Conservation (phyloP, 2,888 invertebrate genomes). For the Drosophila affinis region DNA sequence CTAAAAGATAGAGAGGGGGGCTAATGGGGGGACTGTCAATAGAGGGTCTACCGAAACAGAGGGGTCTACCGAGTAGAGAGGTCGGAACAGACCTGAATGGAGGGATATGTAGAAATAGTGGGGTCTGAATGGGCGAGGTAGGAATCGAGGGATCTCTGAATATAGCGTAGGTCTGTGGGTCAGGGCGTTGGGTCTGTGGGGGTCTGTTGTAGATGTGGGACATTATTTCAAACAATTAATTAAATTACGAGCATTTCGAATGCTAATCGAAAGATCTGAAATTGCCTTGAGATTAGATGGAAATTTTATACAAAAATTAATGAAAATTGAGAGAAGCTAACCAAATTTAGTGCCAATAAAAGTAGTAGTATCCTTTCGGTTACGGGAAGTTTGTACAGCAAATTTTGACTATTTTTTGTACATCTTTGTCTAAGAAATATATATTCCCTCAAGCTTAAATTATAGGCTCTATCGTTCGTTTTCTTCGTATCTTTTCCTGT, state of each 20-base stretch:
- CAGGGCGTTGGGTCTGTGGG: not conserved
- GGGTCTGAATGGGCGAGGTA: not conserved
- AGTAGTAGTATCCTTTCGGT: no score
- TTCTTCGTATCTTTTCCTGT: not conserved
- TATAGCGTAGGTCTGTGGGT: not conserved
- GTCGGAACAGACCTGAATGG: not conserved
- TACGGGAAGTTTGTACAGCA: no score
- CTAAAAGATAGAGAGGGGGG: constrained; percentile 17
- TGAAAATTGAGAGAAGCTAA: not conserved
- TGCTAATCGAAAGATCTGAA: constrained; percentile 10
- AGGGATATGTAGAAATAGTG: not conserved
- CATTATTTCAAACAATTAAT: constrained; percentile 1
- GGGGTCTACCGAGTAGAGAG: not conserved
- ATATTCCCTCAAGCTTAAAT: no score
- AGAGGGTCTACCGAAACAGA: not conserved
- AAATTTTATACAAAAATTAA: not conserved
- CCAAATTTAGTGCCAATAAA: no score
- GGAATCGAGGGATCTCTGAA: not conserved
- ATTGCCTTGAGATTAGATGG: not conserved
- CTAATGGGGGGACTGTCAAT: not conserved
- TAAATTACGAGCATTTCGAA: constrained; percentile 4
- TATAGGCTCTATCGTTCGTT: no score
- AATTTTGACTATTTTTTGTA: no score
- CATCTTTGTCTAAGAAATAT: no score
- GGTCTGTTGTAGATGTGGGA: not conserved